phyloP scores from a whole-genome alignment of 2,888 invertebrate species.

The Ferdinandea cuprea region DNA sequence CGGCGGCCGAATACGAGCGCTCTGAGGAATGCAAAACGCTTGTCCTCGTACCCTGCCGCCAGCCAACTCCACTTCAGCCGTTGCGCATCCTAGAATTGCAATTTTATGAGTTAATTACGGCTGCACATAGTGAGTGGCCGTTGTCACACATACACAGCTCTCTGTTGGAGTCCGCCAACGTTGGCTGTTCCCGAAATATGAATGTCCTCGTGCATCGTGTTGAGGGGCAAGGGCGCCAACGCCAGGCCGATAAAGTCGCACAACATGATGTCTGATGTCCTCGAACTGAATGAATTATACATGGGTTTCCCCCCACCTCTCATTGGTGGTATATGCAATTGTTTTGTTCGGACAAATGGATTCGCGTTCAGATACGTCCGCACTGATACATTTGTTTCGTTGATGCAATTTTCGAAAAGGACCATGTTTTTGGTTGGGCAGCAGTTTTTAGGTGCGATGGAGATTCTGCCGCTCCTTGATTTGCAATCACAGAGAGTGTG shows the following conservation, averaged over 20 bases:
- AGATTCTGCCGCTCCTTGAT: slow-evolving; percentile 50
- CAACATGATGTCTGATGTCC: slow-evolving; percentile 62
- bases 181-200: slow-evolving; percentile 48
- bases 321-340: slow-evolving; percentile 53
- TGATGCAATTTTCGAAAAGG: slow-evolving; percentile 68
- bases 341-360: slow-evolving; percentile 70
- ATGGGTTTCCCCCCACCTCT: background rate
- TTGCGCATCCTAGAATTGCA: slow-evolving; percentile 54
- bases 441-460: slow-evolving; percentile 15
- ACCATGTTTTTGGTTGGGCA: slow-evolving; percentile 40
- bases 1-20: no score
- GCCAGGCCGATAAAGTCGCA: slow-evolving; percentile 5
- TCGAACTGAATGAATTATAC: slow-evolving; percentile 62
- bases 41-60: background rate
- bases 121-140: slow-evolving; percentile 55
- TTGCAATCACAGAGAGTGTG: slow-evolving; percentile 49
- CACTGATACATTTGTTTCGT: slow-evolving; percentile 71
- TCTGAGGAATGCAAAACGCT: slow-evolving; percentile 51
- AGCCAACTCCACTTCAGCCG: background rate
- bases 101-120: slow-evolving; percentile 74
- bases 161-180: background rate
- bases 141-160: slow-evolving; percentile 18
- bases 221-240: no score
- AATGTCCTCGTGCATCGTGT: no score
- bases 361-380: slow-evolving; percentile 72